Conservation (phyloP, 2,113 vertebrate species). For the Copsychus sechellarum region DNA sequence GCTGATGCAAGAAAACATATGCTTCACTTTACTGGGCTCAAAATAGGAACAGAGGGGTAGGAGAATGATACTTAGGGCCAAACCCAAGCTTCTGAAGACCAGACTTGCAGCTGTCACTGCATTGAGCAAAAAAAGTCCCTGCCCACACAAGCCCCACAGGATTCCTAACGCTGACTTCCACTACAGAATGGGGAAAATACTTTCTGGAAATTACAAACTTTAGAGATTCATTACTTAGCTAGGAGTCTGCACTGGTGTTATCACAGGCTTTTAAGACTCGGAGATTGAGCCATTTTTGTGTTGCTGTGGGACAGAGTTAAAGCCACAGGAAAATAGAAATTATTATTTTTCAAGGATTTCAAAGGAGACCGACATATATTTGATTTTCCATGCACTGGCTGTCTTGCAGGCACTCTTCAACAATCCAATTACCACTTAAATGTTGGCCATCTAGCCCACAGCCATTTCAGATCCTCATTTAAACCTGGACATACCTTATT, state of each 20-base stretch:
- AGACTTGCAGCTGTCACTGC: conserved; percentile 2
- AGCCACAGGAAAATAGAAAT: not conserved
- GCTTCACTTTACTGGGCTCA: conserved; percentile 43
- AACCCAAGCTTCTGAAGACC: not conserved
- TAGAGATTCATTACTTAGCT: not conserved
- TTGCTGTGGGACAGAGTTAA: not conserved
- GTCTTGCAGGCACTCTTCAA: not conserved
- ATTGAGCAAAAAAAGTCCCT: not conserved
- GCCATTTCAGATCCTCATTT: not conserved
- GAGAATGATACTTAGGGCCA: not conserved
- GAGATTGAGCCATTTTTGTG: not conserved
- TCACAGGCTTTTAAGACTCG: not conserved
- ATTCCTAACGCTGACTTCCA: not conserved
- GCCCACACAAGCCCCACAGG: not conserved
- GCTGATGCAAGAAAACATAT: conserved; percentile 53
- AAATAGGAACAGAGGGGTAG: conserved; percentile 10
- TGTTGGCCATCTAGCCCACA: not conserved
- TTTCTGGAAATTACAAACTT: not conserved
- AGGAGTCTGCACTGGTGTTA: not conserved
- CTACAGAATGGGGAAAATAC: not conserved
- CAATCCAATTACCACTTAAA: conserved; percentile 16
- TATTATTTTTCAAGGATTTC: conserved; percentile 17
- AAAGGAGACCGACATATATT: not conserved
- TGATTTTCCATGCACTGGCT: not conserved
- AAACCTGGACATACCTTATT: not conserved